Conservation (phyloP, 92 coral and sea anemone species). For the Palythoa heliodiscus region DNA sequence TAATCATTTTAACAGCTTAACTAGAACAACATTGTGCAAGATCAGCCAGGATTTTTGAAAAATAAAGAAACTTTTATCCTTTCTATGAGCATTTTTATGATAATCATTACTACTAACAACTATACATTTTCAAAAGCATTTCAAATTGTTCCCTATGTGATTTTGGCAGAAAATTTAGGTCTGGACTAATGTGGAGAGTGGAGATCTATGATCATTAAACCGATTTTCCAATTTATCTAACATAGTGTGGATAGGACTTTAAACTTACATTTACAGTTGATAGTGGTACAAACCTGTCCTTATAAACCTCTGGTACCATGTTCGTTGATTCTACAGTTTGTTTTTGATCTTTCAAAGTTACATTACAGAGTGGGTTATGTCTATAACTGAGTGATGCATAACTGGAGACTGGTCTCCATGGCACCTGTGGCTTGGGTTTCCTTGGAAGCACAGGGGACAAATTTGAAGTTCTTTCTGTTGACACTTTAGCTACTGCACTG, state of each 20-base stretch:
- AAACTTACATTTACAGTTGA: background rate
- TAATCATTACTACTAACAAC: too few species aligned
- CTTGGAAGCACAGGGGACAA: slow-evolving; percentile 8
- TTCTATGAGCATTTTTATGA: too few species aligned
- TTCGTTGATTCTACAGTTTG: background rate
- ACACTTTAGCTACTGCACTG: slow-evolving; percentile 27
- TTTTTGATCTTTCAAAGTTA: background rate
- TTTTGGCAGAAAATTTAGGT: too few species aligned
- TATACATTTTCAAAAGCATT: too few species aligned
- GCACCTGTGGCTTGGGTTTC: slow-evolving; percentile 14
- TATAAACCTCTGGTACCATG: slow-evolving; percentile 30
- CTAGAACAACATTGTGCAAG: too few species aligned
- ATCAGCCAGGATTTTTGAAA: too few species aligned
- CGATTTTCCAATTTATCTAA: too few species aligned
- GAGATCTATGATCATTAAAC: too few species aligned
- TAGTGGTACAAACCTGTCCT: slow-evolving; percentile 11
- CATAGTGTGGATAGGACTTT: background rate
- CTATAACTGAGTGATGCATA: background rate
- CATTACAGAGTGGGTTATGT: background rate
- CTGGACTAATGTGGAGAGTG: too few species aligned
- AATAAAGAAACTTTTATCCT: too few species aligned
- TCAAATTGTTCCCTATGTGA: too few species aligned
- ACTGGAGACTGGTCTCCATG: slow-evolving; percentile 33
- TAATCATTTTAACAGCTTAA: too few species aligned
- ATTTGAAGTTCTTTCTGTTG: background rate